Base-by-base conservation (phyloP, 2,113 vertebrate species). In the Gymnobelideus leadbeateri region DNA sequence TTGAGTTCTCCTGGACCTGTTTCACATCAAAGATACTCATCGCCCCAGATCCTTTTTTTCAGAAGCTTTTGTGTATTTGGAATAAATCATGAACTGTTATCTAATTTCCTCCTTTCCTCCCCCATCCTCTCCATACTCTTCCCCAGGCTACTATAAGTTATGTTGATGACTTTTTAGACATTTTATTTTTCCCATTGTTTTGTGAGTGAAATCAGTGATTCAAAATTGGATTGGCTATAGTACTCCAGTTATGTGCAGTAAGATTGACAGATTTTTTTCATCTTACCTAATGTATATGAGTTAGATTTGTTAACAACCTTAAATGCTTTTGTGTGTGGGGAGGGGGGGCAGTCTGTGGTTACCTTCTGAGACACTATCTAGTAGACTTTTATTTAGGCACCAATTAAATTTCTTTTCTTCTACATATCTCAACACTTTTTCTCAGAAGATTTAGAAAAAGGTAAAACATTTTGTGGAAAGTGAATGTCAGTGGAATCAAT, bases 331-430 rank as follows among this genome's bases (percentile, higher is more conserved):
- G 28, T 28, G 14, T 26, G 7, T n/a, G n/a, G n/a, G n/a, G n/a
- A n/a, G n/a, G n/a, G n/a, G n/a, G n/a, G n/a, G n/a, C n/a, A n/a
- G 49, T 50, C 21, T 68, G 11, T 37, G n/a, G 31, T 96, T 98
- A 54, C 96, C 0, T 95, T 92, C 93, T 94, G 84, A 90, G 25
- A 89, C 28, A 84, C 19, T 91, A 31, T 37, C 51, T 23, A n/a
- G 46, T 95, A 93, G 94, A 95, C 24, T 94, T 95, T 96, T 97
- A 46, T 19, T 84, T 90, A 93, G 94, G 43, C 37, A 90, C n/a
- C 94, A 51, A 9, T 97, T 98, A 96, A 84, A 89, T 97, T 98
- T 94, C 96, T 91, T 97, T 94, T 97, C 25, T 95, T 91, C 90
- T 47, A 77, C 54, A 97, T 46, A 91, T 6, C 8, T 97, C 93